Evolutionary conservation across 2,113 vertebrate genomes (phyloP), one percentile per base, ranked within the genome.

Genomic region (Sylvietta virens): DNA sequence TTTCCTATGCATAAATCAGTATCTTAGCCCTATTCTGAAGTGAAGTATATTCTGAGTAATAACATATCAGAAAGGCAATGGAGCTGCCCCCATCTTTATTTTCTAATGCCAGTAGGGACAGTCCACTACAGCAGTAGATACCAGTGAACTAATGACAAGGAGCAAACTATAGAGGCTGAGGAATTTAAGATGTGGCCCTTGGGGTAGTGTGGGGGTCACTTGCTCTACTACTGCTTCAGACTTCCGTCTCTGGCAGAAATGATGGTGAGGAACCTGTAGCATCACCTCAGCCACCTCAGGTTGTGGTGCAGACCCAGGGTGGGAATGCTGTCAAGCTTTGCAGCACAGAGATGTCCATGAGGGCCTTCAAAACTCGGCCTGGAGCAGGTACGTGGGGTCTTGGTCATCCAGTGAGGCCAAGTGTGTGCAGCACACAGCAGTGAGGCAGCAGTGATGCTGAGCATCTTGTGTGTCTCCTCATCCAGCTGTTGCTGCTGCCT

Each of bases 181-280:
- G 48, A 80, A 26, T 74, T 58, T 26, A 31, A 60, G 44, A 76
- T 16, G 35, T 67, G 30, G 16, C 13, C 27, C 21, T n/a, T 28
- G 45, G 19, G 15, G 35, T 53, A 24, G 24, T 0, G 0, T 18
- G 15, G 1, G 7, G 14, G 10, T 15, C 51, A 39, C 33, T 1
- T 88, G 54, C 56, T 33, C 15, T 37, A 19, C 4, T 65, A 33
- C 58, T 22, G 22, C 40, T 81, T 64, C 61, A 88, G 47, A 66
- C 42, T 82, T 82, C 31, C 4, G 26, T 18, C n/a, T 74, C 28
- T 44, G 48, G 15, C 39, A 86, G 67, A 67, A 86, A 11, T 24
- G 10, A 6, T 13, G 44, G 9, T 31, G 39, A 66, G 66, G 40
- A 74, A 26, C 61, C 27, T 26, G 19, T 11, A 24, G 35, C 51